A percentile compares a stretch with the other conserved stretches of the same genome.
phyloP scores from a whole-genome alignment of 1,140 invertebrate species.

The Drosophila santomea region DNA sequence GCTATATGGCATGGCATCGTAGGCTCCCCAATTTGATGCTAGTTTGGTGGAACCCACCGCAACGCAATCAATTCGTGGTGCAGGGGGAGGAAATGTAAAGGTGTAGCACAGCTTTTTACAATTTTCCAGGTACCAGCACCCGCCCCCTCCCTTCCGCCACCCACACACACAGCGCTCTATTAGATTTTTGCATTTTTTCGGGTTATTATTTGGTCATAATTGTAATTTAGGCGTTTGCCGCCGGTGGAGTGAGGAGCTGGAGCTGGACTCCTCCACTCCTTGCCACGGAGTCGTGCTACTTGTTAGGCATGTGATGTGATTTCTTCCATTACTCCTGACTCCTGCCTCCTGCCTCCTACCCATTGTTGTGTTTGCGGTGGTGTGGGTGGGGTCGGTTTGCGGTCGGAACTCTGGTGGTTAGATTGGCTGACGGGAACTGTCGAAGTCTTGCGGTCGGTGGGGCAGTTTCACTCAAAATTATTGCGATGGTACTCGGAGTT shows the following conservation, averaged over 20 bases:
- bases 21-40: constrained; percentile 60
- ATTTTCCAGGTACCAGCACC: constrained; percentile 61
- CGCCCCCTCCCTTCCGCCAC: not conserved
- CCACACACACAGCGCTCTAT: constrained; percentile 3
- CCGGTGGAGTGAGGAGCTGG: not conserved
- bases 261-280: constrained; percentile 17
- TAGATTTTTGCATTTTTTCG: constrained; percentile 73
- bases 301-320: constrained; percentile 80
- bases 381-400: constrained; percentile 30
- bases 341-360: constrained; percentile 9
- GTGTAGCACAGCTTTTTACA: constrained; percentile 59
- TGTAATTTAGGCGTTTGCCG: constrained; percentile 79
- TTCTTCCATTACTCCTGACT: constrained; percentile 50
- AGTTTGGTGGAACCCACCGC: constrained; percentile 39
- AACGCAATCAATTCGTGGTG: constrained; percentile 31
- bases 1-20: constrained; percentile 66
- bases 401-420: constrained; percentile 38
- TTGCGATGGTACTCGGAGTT: constrained; percentile 16
- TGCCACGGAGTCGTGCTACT: constrained; percentile 69
- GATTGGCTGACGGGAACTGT: constrained; percentile 23
- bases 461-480: constrained; percentile 22
- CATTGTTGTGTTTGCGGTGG: constrained; percentile 6
- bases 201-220: constrained; percentile 82
- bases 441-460: constrained; percentile 44
- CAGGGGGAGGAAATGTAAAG: constrained; percentile 33